A percentile compares a stretch with the other conserved stretches of the same genome.
These are phyloP conservation scores for Pseudachorutes palmiensis DNA, from an alignment of 1,140 invertebrate genomes.

Conservation along the genomic window DNA sequence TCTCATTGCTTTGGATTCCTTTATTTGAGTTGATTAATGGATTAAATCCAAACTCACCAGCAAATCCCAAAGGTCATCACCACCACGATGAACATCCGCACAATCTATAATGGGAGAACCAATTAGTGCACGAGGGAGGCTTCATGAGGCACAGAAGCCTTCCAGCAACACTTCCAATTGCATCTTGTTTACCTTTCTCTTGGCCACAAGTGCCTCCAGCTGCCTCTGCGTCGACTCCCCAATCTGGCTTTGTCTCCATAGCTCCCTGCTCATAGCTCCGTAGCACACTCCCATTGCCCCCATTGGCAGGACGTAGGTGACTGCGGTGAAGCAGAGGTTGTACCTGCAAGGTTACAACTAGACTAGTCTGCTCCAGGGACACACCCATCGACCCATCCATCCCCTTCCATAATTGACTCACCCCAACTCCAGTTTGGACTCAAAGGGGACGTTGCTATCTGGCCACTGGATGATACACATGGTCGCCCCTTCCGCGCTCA, in stretches of 20 bases:
- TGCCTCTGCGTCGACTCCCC: slow-evolving; percentile 79
- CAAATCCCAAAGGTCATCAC: slow-evolving; percentile 76
- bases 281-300: slow-evolving; percentile 79
- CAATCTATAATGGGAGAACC: slow-evolving; percentile 54
- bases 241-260: slow-evolving; percentile 70
- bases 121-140: not conserved
- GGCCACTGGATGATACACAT: slow-evolving; percentile 59
- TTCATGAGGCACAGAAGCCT: no score
- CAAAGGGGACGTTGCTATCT: slow-evolving; percentile 41
- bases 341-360: slow-evolving; percentile 75
- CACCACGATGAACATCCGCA: slow-evolving; percentile 74
- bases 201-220: slow-evolving; percentile 72
- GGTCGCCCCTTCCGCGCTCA: not conserved
- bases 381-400: no score
- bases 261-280: slow-evolving; percentile 61
- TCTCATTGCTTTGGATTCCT: no score
- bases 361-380: no score
- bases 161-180: no score
- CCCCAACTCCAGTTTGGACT: slow-evolving; percentile 56
- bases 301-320: slow-evolving; percentile 88
- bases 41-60: slow-evolving; percentile 54
- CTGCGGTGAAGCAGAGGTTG: slow-evolving; percentile 71
- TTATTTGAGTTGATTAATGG: no score
- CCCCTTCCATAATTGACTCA: no score
- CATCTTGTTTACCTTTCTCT: slow-evolving; percentile 85